A percentile compares a stretch with the other conserved stretches of the same genome.
Conservation (phyloP, 2,113 vertebrate species). For the Psammodynastes pulverulentus region DNA sequence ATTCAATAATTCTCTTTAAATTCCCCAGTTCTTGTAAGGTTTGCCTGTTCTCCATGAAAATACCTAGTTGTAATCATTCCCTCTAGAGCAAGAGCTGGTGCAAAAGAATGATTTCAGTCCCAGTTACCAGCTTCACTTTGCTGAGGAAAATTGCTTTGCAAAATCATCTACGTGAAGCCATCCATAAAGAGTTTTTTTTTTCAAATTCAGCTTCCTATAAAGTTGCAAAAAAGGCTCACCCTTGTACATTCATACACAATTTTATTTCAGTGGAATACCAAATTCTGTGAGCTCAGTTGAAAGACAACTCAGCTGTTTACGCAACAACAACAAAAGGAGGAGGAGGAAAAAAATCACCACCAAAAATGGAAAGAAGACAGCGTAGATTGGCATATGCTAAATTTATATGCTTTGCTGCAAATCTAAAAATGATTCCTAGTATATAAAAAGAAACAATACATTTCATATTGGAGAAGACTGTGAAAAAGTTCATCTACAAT, state of each 20-base stretch:
- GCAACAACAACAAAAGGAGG: background rate
- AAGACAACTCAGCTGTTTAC: background rate
- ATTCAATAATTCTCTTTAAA: background rate
- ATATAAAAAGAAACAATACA: background rate
- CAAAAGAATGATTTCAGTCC: background rate
- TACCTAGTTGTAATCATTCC: rapidly evolving
- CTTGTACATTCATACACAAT: background rate
- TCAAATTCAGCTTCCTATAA: background rate
- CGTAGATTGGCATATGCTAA: background rate
- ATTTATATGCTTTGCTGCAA: background rate
- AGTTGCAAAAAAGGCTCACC: background rate
- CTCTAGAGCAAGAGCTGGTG: background rate
- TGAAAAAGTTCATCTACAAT: background rate
- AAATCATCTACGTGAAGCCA: background rate
- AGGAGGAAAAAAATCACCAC: background rate
- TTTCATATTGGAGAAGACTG: background rate
- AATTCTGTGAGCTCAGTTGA: background rate
- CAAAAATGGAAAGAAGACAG: background rate
- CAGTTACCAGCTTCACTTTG: background rate
- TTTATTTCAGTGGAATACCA: background rate
- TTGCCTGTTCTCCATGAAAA: rapidly evolving
- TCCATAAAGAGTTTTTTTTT: background rate
- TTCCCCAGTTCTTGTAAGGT: background rate
- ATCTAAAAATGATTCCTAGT: background rate
- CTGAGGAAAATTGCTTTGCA: background rate